Base-by-base conservation (phyloP, 2,888 invertebrate species). In the Lissocephala sabroskyi region DNA sequence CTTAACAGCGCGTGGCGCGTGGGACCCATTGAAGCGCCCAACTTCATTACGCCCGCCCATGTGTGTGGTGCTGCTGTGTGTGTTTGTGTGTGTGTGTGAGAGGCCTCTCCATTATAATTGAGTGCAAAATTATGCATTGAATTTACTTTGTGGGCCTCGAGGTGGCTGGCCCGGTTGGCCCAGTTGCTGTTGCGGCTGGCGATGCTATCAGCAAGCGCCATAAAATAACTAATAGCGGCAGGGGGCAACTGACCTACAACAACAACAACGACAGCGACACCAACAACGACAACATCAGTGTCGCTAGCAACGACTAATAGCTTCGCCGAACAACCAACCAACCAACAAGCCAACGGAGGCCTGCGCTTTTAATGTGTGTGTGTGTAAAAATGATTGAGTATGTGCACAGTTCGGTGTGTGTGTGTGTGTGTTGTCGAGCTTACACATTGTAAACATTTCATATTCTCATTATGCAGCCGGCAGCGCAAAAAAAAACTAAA, bases 121-220 rank as follows among this genome's bases (percentile, higher is more conserved):
- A 75, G 68, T 70, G 73, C 71, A 75, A 71, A 70, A 70, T 70
- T 70, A 70, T 70, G 68, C 68, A 70, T 75, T 71, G 75, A 67
- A 70, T 56, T 64, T 54, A 32, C 58, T 40, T 35, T 23, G 11
- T 30, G 49, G 41, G 14, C 9, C 18, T 18, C 16, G 13, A 18
- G 33, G 7, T 6, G 35, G 19, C 32, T 17, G 37, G 18, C 40
- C 11, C 29, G 19, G 37, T 46, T 51, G 48, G 49, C 57, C 59
- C 65, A 52, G 42, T 65, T 40, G 45, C 23, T 35, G 30, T 6
- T 29, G 29, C 10, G 13, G 13, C 23, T 49, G 10, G 52, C 56
- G 74, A 74, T 68, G 59, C 41, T 52, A 70, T 67, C 67, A 57
- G 52, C 28, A n/a, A 23, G 52, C 49, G 46, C 49, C 58, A 70